Percentiles rank a stretch among this genome's conserved stretches.
These are phyloP conservation scores for Volucella inanis DNA, from an alignment of 2,888 invertebrate genomes.

Conservation along the genomic window DNA sequence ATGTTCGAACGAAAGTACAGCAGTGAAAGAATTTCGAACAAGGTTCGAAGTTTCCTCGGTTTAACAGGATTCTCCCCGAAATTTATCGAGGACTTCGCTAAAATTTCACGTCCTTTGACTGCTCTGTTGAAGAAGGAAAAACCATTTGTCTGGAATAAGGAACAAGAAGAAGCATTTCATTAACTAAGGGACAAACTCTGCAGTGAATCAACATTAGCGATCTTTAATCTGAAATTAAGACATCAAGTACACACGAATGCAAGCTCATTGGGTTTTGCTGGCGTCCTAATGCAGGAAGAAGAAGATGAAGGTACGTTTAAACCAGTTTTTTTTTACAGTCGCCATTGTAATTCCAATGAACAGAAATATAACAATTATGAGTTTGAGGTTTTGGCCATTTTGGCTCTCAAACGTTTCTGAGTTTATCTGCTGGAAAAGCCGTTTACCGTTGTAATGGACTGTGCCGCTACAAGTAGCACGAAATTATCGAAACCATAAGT, in stretches of 20 bases:
- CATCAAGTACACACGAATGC: constrained; percentile 34
- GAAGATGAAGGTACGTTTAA: neutral
- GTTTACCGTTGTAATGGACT: constrained; percentile 27
- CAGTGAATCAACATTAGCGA: neutral
- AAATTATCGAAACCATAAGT: constrained; percentile 9
- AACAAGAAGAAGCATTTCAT: too few relatives aligned
- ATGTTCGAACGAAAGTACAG: too few relatives aligned
- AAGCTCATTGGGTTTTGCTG: constrained; percentile 2
- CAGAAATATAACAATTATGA: constrained; percentile 22
- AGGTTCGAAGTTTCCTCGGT: too few relatives aligned
- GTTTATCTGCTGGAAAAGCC: constrained; percentile 3
- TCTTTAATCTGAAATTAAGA: neutral
- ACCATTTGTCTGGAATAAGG: too few relatives aligned
- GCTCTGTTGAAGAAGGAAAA: too few relatives aligned
- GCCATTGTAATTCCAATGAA: constrained; percentile 6
- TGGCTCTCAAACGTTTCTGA: constrained; percentile 2
- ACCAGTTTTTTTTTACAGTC: constrained; percentile 25
- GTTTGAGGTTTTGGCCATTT: constrained; percentile 17
- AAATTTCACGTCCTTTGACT: too few relatives aligned
- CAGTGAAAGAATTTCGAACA: too few relatives aligned
- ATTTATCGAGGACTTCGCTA: too few relatives aligned
- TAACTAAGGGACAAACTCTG: neutral
- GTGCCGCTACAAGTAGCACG: constrained; percentile 3
- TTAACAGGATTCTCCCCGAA: too few relatives aligned
- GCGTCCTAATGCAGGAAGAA: constrained; percentile 8